Evolutionary conservation across 2,888 invertebrate species (phyloP).

Genomic region (Therioaphis trifolii): DNA sequence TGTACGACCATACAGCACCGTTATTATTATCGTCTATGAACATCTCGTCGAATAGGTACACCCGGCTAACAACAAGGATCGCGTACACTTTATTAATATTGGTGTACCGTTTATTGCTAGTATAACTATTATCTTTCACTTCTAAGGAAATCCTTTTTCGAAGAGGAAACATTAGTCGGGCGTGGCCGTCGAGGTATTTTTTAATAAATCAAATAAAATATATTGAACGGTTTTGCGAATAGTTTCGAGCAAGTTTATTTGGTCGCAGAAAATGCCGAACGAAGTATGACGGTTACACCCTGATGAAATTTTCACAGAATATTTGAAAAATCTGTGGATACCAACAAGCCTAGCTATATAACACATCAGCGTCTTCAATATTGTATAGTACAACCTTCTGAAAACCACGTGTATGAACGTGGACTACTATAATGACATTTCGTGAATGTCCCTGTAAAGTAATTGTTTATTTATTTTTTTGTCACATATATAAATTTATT

Average conservation of each 20-base stretch:
- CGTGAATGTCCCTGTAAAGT: too few species aligned
- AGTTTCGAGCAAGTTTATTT: conserved; percentile 14
- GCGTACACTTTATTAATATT: background rate
- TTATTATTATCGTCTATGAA: background rate
- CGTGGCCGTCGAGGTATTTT: conserved; percentile 40
- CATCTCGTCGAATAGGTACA: background rate
- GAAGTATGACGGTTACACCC: conserved; percentile 5
- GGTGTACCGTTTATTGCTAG: conserved; percentile 18
- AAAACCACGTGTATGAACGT: too few species aligned
- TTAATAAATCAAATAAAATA: conserved; percentile 49
- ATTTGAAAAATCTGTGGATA: conserved; percentile 9
- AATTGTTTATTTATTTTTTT: too few species aligned
- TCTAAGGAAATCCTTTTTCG: background rate
- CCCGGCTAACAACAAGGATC: background rate
- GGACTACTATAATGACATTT: too few species aligned
- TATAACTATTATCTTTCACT: background rate
- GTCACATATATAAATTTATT: too few species aligned
- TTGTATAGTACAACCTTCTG: background rate
- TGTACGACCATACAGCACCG: too few species aligned
- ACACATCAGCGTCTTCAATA: background rate
- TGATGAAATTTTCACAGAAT: conserved; percentile 42
- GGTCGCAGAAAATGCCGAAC: conserved; percentile 34
- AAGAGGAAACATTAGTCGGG: conserved; percentile 49
- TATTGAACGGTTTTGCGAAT: conserved; percentile 33
- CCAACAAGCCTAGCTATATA: background rate